These are phyloP conservation scores for Hippocampus zosterae DNA, from an alignment of 2,113 vertebrate genomes.

Conservation along the genomic window DNA sequence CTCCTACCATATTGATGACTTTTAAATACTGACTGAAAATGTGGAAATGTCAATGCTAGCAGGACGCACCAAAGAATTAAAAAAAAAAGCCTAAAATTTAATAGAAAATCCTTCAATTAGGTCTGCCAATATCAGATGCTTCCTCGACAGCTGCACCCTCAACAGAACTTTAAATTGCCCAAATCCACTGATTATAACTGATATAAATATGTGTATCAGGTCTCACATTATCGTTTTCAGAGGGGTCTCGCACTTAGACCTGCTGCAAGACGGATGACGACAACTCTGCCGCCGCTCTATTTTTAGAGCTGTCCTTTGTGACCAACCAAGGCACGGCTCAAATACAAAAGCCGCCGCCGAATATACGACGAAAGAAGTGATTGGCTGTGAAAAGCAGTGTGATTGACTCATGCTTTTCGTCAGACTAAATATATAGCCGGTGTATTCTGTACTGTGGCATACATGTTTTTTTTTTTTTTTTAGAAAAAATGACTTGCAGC, in stretches of 20 bases:
- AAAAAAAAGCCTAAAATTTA: no score
- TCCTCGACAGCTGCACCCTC: not conserved
- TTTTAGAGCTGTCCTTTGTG: slow-evolving; percentile 71
- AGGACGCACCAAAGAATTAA: no score
- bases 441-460: not conserved
- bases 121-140: not conserved
- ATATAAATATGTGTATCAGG: not conserved
- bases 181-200: not conserved
- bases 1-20: no score
- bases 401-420: not conserved
- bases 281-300: slow-evolving; percentile 63
- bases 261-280: slow-evolving; percentile 32
- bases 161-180: not conserved
- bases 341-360: slow-evolving; percentile 42
- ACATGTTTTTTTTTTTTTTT: not conserved
- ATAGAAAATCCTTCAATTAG: no score
- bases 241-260: slow-evolving; percentile 32
- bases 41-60: no score
- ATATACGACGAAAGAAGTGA: slow-evolving; percentile 8
- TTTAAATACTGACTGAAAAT: no score
- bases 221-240: slow-evolving; percentile 9
- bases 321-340: slow-evolving; percentile 51
- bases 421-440: not conserved
- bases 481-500: not conserved
- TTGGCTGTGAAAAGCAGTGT: not conserved